Evolutionary conservation across 2,888 invertebrate genomes (phyloP).

Genomic region (Netelia melanura): DNA sequence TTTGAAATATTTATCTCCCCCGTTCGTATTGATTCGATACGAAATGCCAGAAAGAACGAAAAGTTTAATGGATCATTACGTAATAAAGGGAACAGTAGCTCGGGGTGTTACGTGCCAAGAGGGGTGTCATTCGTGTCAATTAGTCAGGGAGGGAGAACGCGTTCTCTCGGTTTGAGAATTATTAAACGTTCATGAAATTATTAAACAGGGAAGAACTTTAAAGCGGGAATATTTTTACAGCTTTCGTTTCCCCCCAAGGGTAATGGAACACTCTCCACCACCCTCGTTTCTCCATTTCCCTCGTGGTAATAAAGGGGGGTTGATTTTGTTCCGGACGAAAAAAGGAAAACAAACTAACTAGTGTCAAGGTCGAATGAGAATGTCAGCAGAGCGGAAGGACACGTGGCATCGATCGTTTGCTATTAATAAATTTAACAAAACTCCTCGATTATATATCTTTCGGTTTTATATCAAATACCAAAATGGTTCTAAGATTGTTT

Average conservation of each 20-base stretch:
- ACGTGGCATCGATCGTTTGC: neutral
- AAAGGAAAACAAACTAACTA: neutral
- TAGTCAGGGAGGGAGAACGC: constrained; percentile 21
- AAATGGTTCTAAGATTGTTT: no score
- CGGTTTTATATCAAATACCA: neutral
- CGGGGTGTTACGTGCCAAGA: neutral
- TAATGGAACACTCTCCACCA: neutral
- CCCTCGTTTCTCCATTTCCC: constrained; percentile 32
- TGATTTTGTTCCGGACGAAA: constrained; percentile 32
- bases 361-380: constrained; percentile 45
- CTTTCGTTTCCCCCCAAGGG: neutral
- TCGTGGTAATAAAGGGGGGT: constrained; percentile 6
- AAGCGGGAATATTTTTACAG: constrained; percentile 25
- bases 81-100: neutral
- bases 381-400: constrained; percentile 12
- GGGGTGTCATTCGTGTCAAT: constrained; percentile 38
- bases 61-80: no score
- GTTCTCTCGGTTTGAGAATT: constrained; percentile 23
- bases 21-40: neutral
- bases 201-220: constrained; percentile 19
- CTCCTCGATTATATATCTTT: neutral
- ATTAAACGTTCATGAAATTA: constrained; percentile 50
- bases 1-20: neutral
- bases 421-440: neutral
- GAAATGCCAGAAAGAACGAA: neutral